Conservation (phyloP, 23 tunicate genomes). For the Halocynthia roretzi region DNA sequence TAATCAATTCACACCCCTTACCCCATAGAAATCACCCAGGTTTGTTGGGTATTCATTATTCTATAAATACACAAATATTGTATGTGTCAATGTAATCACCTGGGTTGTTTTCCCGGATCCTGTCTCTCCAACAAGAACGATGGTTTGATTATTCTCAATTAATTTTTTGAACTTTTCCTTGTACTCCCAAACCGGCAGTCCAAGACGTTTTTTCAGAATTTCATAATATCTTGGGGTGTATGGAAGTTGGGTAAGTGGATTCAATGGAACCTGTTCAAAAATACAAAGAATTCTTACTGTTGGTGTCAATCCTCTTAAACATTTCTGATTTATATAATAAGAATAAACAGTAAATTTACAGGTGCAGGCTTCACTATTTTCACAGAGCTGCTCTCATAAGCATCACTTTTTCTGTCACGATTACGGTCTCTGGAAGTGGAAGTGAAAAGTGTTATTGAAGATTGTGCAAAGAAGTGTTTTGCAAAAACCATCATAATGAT, state of each 20-base stretch:
- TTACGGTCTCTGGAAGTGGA: conserved; percentile 6
- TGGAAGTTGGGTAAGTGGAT: conserved; percentile 75
- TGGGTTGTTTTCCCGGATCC: conserved; percentile 98
- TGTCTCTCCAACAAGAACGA: conserved; percentile 93
- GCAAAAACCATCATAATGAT: too few species aligned
- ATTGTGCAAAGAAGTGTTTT: too few species aligned
- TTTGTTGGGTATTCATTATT: too few species aligned
- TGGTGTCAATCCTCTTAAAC: neutral
- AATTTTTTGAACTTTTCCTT: conserved; percentile 74
- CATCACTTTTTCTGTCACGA: conserved; percentile 2
- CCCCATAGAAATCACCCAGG: too few species aligned
- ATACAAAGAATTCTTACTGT: neutral
- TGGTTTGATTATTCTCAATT: conserved; percentile 66
- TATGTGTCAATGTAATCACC: conserved; percentile 19
- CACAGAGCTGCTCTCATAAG: neutral
- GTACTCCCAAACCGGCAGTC: conserved; percentile 93
- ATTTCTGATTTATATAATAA: conserved; percentile 1
- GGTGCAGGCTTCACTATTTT: conserved; percentile 9
- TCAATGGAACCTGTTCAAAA: conserved; percentile 40
- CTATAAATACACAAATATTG: too few species aligned
- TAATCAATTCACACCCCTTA: too few species aligned
- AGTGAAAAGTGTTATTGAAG: too few species aligned
- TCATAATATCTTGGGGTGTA: conserved; percentile 91
- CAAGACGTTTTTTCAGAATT: conserved; percentile 73
- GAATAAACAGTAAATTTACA: neutral